Evolutionary conservation across 2,888 invertebrate species (phyloP).

Genomic region (Exephanes ischioxanthus): DNA sequence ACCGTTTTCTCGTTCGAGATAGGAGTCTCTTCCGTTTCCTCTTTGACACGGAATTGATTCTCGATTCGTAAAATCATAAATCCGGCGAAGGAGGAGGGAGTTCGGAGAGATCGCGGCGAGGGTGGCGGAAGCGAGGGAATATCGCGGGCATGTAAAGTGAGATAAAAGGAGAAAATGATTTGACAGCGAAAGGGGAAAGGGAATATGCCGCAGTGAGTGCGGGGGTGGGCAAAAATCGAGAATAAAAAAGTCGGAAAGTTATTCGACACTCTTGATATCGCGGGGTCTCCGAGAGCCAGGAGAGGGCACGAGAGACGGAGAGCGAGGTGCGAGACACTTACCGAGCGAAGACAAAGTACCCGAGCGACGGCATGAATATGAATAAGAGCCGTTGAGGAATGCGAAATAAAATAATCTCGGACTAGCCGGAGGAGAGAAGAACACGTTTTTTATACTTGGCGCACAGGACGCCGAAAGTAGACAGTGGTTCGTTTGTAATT

Average conservation of each 20-base stretch:
- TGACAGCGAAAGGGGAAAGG: slow-evolving; percentile 14
- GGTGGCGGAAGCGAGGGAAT: slow-evolving; percentile 45
- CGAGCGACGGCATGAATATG: slow-evolving; percentile 79
- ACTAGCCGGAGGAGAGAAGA: slow-evolving; percentile 20
- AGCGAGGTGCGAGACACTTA: slow-evolving; percentile 52
- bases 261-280: slow-evolving; percentile 58
- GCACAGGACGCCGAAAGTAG: slow-evolving; percentile 21
- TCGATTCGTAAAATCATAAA: slow-evolving; percentile 64
- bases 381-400: slow-evolving; percentile 76
- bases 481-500: slow-evolving; percentile 24
- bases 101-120: slow-evolving; percentile 33
- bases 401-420: slow-evolving; percentile 78
- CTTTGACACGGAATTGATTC: slow-evolving; percentile 49
- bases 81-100: slow-evolving; percentile 16
- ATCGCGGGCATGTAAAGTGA: slow-evolving; percentile 29
- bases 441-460: slow-evolving; percentile 29
- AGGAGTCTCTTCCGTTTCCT: slow-evolving; percentile 37
- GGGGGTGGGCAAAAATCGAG: slow-evolving; percentile 7
- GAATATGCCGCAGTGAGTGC: not conserved
- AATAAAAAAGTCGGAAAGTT: slow-evolving; percentile 61
- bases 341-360: slow-evolving; percentile 77
- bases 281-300: slow-evolving; percentile 45
- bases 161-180: slow-evolving; percentile 24
- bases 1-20: slow-evolving; percentile 32
- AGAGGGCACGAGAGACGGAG: slow-evolving; percentile 65